Conservation (phyloP, 2,888 invertebrate species). For the Clistopyga incitator region DNA sequence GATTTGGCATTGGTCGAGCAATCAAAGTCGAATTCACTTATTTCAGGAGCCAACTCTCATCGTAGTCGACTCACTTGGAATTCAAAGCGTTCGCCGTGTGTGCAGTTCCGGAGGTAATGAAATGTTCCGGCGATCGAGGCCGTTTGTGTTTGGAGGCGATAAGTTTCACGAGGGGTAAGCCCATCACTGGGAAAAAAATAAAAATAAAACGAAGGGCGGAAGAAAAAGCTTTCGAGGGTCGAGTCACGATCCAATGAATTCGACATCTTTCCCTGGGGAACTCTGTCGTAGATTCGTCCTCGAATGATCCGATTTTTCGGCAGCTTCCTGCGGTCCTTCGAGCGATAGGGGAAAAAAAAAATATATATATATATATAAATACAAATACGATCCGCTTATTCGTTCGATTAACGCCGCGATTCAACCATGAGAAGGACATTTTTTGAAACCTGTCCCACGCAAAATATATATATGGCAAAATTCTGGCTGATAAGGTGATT, state of each 20-base stretch:
- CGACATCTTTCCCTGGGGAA: constrained; percentile 3
- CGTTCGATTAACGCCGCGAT: background rate
- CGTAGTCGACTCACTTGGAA: constrained; percentile 46
- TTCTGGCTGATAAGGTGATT: too few species aligned
- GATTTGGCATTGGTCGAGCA: constrained; percentile 70
- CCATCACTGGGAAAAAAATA: background rate
- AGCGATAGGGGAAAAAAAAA: background rate
- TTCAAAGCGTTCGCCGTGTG: constrained; percentile 48
- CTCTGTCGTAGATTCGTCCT: background rate
- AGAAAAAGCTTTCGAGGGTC: constrained; percentile 13
- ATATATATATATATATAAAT: too few species aligned
- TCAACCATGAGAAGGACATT: background rate
- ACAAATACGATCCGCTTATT: background rate
- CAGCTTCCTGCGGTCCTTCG: background rate
- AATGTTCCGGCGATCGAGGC: constrained; percentile 56
- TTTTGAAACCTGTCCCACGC: background rate
- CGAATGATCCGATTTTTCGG: constrained; percentile 10
- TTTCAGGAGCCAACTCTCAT: constrained; percentile 59
- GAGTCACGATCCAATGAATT: constrained; percentile 3
- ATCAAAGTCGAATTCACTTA: constrained; percentile 71
- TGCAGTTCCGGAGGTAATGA: constrained; percentile 60
- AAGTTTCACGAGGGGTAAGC: constrained; percentile 42
- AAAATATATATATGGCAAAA: too few species aligned
- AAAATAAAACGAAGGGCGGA: constrained; percentile 24
- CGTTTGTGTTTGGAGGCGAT: constrained; percentile 42